Percentiles rank a stretch among this genome's conserved stretches.
phyloP scores from a whole-genome alignment of 2,113 vertebrate species.

The Oostethus manadensis region DNA sequence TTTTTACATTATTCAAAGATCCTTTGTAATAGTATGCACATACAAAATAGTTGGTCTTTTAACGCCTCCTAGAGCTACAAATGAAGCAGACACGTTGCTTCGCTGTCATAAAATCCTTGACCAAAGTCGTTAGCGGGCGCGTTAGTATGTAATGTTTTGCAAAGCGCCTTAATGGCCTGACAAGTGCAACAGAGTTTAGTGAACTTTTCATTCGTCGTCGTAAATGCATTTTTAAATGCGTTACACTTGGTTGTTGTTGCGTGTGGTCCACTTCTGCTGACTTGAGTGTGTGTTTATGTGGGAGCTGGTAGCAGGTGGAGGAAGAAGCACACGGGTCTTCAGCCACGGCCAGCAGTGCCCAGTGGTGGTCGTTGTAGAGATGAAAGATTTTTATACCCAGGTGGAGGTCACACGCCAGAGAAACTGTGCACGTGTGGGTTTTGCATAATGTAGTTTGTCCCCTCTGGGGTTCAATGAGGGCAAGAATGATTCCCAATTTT shows the following conservation, averaged over 20 bases:
- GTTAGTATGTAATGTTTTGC: conserved; percentile 23
- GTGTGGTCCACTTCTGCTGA: conserved; percentile 9
- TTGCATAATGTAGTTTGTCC: conserved; percentile 20
- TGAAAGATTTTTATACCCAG: conserved; percentile 44
- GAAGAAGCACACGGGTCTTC: conserved; percentile 15
- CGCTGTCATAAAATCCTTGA: conserved; percentile 11
- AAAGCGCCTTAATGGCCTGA: conserved; percentile 10
- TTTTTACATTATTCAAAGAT: too few species aligned
- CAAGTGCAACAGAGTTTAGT: conserved; percentile 10
- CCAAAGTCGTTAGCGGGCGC: conserved; percentile 23
- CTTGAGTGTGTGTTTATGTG: background rate
- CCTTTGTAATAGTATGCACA: too few species aligned
- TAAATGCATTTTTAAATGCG: conserved; percentile 34
- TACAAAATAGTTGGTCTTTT: too few species aligned
- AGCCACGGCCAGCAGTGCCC: too few species aligned
- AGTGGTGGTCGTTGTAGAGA: conserved; percentile 29
- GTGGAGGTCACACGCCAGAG: conserved; percentile 22
- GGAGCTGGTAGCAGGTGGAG: conserved; percentile 43
- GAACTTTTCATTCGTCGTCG: conserved; percentile 35
- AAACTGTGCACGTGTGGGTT: conserved; percentile 20
- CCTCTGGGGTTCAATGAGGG: conserved; percentile 26
- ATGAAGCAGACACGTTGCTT: conserved; percentile 15
- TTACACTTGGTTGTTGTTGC: conserved; percentile 15
- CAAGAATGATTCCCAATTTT: conserved; percentile 19
- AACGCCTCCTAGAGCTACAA: conserved; percentile 7